Evolutionary conservation across 2,888 invertebrate genomes (phyloP).

Genomic region (Eupithecia inturbata): DNA sequence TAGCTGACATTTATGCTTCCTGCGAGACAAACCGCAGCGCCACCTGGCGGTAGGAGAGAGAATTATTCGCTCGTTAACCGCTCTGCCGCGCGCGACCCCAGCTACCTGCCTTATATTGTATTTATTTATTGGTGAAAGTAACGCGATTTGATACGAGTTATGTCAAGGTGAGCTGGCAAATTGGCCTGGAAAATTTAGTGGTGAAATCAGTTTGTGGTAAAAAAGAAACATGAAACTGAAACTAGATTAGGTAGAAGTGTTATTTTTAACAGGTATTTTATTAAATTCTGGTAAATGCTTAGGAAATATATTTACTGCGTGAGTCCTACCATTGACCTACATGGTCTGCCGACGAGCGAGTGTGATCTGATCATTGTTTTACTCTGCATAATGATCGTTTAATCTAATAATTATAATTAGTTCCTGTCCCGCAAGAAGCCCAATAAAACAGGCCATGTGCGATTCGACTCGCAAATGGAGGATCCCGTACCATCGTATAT

Average conservation of each 20-base stretch:
- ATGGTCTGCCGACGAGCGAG: background rate
- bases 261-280: background rate
- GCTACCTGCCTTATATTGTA: conserved; percentile 51
- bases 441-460: too few relatives aligned
- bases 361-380: too few relatives aligned
- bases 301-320: background rate
- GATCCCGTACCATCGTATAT: too few relatives aligned
- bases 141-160: conserved; percentile 40
- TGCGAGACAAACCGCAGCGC: conserved; percentile 77
- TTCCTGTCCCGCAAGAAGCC: background rate
- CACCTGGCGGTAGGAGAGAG: conserved; percentile 68
- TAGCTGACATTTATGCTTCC: conserved; percentile 80
- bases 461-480: too few relatives aligned
- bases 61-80: conserved; percentile 81
- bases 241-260: background rate
- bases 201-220: conserved; percentile 9
- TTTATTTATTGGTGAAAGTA: conserved; percentile 55
- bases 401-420: background rate
- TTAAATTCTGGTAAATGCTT: background rate
- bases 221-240: background rate
- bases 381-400: too few relatives aligned
- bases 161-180: conserved; percentile 30
- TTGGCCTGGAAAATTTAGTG: conserved; percentile 17
- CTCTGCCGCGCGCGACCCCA: conserved; percentile 66
- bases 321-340: too few relatives aligned